Conservation (phyloP, 2,888 invertebrate species). For the Leptarthrus brevirostris region DNA sequence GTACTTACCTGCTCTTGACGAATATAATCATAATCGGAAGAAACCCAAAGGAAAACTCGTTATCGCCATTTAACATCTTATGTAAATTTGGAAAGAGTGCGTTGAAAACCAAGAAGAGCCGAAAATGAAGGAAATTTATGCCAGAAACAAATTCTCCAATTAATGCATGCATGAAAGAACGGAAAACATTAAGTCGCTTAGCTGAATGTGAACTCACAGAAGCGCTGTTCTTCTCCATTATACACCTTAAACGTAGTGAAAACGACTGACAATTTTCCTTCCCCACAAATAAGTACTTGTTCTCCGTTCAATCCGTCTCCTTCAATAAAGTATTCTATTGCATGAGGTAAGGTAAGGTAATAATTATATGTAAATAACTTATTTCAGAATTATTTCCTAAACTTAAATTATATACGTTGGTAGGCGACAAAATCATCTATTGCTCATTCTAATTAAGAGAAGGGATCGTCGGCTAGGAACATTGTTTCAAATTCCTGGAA, state of each 20-base stretch:
- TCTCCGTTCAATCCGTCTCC: too few relatives aligned
- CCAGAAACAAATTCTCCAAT: background rate
- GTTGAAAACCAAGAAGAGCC: background rate
- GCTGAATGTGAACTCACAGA: background rate
- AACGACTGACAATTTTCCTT: background rate
- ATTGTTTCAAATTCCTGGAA: too few relatives aligned
- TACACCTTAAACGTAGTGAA: background rate
- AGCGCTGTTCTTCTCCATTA: background rate
- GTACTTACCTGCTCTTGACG: conserved; percentile 4
- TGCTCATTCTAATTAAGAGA: too few relatives aligned
- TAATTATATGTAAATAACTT: too few relatives aligned
- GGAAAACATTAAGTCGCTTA: too few relatives aligned
- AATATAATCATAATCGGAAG: conserved; percentile 13
- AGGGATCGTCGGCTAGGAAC: too few relatives aligned
- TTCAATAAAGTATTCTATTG: too few relatives aligned
- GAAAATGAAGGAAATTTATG: conserved; percentile 20
- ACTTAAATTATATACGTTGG: too few relatives aligned
- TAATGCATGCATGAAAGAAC: too few relatives aligned
- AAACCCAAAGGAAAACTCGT: conserved; percentile 31
- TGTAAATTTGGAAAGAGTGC: conserved; percentile 12
- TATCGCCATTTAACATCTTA: conserved; percentile 35
- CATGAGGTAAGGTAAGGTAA: too few relatives aligned
- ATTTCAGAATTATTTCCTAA: too few relatives aligned
- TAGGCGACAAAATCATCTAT: too few relatives aligned
- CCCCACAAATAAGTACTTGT: background rate